phyloP scores from a whole-genome alignment of 2,113 vertebrate species.

The Leptosomus discolor region DNA sequence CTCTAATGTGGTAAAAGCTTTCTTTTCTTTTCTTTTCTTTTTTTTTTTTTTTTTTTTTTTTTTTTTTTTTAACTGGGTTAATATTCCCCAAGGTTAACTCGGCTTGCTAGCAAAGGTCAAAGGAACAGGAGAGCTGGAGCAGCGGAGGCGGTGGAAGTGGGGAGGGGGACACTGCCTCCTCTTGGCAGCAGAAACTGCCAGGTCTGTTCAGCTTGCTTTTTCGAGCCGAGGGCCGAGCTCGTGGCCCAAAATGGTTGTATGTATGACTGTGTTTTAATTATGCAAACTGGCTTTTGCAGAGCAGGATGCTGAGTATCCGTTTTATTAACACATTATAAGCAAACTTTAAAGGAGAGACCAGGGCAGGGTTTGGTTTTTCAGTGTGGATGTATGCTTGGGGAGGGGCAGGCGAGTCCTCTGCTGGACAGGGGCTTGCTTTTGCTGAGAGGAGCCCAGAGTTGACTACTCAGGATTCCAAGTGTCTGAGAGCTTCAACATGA shows the following conservation, averaged over 20 bases:
- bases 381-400: background rate
- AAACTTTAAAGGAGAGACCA: background rate
- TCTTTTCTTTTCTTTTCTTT: background rate
- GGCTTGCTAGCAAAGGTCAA: conserved; percentile 36
- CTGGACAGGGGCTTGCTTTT: background rate
- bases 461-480: background rate
- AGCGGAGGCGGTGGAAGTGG: background rate
- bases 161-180: background rate
- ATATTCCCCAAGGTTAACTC: conserved; percentile 45
- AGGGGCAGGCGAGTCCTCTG: background rate
- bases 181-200: conserved; percentile 20
- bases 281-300: background rate
- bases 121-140: background rate
- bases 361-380: background rate
- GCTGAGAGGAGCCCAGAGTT: background rate
- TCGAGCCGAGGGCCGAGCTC: background rate
- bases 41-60: background rate
- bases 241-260: background rate
- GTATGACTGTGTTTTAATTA: background rate
- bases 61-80: background rate
- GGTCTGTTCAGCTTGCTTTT: background rate
- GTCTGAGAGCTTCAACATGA: background rate
- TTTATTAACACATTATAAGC: background rate
- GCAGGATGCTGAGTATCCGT: background rate
- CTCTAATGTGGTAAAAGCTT: background rate